Conservation (phyloP, 2,797 vertebrate genomes). For the Zonotrichia albicollis region DNA sequence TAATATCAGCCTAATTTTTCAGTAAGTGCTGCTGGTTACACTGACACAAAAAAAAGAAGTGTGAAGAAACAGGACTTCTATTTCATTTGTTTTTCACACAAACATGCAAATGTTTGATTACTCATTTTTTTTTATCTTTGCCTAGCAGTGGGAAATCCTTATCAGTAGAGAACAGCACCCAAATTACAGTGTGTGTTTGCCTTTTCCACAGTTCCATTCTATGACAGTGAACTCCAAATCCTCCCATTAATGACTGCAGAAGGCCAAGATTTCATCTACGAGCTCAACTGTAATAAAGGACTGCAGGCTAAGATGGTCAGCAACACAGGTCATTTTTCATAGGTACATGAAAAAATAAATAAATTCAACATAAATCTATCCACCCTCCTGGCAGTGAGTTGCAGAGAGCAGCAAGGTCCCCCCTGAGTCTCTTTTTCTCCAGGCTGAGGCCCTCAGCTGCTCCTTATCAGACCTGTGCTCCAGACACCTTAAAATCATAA, state of each 20-base stretch:
- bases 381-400: not conserved
- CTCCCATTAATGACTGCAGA: not conserved
- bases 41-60: not conserved
- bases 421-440: not conserved
- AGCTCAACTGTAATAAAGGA: not conserved
- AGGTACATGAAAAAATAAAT: not conserved
- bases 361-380: not conserved
- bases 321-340: not conserved
- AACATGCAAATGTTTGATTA: not conserved
- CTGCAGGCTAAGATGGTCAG: not conserved
- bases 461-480: not conserved
- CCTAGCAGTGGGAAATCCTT: not conserved
- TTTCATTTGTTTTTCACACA: not conserved
- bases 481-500: not conserved
- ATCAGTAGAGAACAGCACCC: not conserved
- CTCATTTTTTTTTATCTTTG: not conserved
- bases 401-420: not conserved
- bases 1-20: not conserved
- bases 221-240: not conserved
- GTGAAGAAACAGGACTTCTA: not conserved
- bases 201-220: not conserved
- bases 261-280: not conserved
- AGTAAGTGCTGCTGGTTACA: not conserved
- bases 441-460: not conserved
- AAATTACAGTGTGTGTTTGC: not conserved